phyloP scores from a whole-genome alignment of 2,113 vertebrate genomes.

The Smithornis capensis region DNA sequence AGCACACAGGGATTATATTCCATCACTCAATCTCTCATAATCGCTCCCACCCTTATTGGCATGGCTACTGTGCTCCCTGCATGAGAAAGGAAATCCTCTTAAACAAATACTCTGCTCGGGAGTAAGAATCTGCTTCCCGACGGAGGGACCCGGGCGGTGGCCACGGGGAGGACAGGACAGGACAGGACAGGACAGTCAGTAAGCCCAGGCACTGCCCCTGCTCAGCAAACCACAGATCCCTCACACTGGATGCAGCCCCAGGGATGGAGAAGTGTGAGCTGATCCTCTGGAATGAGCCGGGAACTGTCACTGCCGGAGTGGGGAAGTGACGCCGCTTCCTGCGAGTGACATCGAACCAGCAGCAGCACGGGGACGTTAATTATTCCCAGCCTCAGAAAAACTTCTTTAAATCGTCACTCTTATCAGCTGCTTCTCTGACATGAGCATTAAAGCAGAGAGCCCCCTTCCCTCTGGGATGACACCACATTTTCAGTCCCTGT shows the following conservation, averaged over 20 bases:
- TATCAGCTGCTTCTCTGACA: neutral
- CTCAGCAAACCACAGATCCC: neutral
- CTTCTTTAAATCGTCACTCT: neutral
- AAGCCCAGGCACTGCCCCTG: rapidly evolving
- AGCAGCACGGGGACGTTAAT: neutral
- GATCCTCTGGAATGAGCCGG: neutral
- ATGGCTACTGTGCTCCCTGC: neutral
- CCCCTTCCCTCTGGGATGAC: neutral
- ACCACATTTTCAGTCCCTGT: neutral
- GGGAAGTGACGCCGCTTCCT: slow-evolving; percentile 25
- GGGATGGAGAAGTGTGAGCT: neutral
- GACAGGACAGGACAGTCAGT: neutral
- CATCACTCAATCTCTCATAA: slow-evolving; percentile 8
- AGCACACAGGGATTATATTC: slow-evolving; percentile 22
- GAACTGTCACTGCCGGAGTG: neutral
- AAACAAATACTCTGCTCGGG: neutral
- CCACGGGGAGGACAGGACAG: neutral
- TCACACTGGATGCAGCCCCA: neutral
- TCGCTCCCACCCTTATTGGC: slow-evolving; percentile 32
- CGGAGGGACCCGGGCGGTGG: neutral
- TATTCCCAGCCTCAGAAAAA: neutral
- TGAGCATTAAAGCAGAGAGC: neutral
- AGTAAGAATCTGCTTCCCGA: neutral
- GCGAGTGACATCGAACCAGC: neutral
- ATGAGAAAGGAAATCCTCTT: slow-evolving; percentile 51